A percentile compares a stretch with the other conserved stretches of the same genome.
Conservation (phyloP, 2,113 vertebrate genomes). For the Indicator maculatus region DNA sequence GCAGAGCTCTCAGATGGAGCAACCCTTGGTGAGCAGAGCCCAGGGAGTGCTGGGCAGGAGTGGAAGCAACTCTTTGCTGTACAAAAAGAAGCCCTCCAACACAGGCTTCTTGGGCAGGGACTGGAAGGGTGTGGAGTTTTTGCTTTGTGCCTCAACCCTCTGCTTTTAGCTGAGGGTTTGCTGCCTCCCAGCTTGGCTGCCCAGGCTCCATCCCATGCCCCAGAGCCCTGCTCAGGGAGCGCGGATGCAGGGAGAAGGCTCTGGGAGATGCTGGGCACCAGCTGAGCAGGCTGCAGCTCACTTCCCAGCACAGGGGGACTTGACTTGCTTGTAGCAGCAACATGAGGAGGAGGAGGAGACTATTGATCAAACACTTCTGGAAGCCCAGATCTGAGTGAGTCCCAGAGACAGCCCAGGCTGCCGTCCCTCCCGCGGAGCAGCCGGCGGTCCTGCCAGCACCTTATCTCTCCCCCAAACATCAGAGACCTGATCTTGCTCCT, state of each 20-base stretch:
- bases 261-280: not conserved
- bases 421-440: not conserved
- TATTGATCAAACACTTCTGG: not conserved
- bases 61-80: not conserved
- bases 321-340: not conserved
- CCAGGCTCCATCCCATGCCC: accelerated
- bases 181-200: accelerated
- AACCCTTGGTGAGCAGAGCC: not conserved
- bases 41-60: not conserved
- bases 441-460: accelerated
- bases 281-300: not conserved
- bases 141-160: not conserved
- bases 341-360: not conserved
- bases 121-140: not conserved
- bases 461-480: constrained; percentile 38
- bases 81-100: accelerated
- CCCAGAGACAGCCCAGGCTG: not conserved
- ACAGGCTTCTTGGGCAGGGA: too few species aligned
- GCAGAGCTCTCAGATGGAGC: not conserved
- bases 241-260: accelerated
- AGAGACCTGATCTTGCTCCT: not conserved
- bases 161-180: not conserved
- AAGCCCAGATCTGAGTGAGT: not conserved
- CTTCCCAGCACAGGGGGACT: not conserved
- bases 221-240: accelerated